These are phyloP conservation scores for Trilocha varians DNA, from an alignment of 2,888 invertebrate species.

Conservation along the genomic window DNA sequence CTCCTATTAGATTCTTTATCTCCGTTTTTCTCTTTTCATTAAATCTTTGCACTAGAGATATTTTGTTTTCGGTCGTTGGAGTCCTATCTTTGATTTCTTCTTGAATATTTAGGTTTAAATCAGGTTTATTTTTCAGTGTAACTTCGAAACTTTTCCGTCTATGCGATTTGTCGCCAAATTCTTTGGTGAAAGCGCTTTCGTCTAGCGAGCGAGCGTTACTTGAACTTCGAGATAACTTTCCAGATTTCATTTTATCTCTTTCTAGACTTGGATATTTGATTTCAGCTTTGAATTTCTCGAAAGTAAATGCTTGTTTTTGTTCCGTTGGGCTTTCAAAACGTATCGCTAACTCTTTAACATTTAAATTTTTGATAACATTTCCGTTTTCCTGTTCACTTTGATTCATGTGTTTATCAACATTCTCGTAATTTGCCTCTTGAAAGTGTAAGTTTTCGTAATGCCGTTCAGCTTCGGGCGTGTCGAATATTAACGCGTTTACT, in stretches of 20 bases:
- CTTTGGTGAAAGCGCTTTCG: slow-evolving; percentile 81
- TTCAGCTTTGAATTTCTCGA: slow-evolving; percentile 64
- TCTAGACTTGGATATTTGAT: slow-evolving; percentile 53
- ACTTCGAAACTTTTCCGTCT: slow-evolving; percentile 77
- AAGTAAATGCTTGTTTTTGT: slow-evolving; percentile 70
- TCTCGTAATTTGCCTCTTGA: slow-evolving; percentile 45
- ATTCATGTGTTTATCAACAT: slow-evolving; percentile 27
- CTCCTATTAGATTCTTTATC: slow-evolving; percentile 43
- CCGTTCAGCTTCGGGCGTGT: slow-evolving; percentile 35
- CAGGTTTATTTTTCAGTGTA: slow-evolving; percentile 74
- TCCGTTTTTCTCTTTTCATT: slow-evolving; percentile 41
- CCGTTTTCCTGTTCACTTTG: slow-evolving; percentile 45
- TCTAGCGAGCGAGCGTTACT: slow-evolving; percentile 79
- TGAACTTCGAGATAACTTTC: slow-evolving; percentile 73
- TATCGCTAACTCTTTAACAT: slow-evolving; percentile 76
- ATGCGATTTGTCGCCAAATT: slow-evolving; percentile 69
- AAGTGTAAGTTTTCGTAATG: slow-evolving; percentile 53
- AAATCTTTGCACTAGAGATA: slow-evolving; percentile 72
- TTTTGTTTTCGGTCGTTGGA: slow-evolving; percentile 76
- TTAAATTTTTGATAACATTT: slow-evolving; percentile 51
- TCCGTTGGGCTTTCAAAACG: slow-evolving; percentile 78
- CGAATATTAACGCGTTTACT: slow-evolving; percentile 75
- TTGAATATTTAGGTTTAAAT: slow-evolving; percentile 53
- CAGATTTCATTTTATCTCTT: slow-evolving; percentile 59
- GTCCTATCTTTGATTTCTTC: slow-evolving; percentile 50